phyloP scores from a whole-genome alignment of 30 jellyfish, hydroid and myxozoan species.

The Chironex yamaguchii region DNA sequence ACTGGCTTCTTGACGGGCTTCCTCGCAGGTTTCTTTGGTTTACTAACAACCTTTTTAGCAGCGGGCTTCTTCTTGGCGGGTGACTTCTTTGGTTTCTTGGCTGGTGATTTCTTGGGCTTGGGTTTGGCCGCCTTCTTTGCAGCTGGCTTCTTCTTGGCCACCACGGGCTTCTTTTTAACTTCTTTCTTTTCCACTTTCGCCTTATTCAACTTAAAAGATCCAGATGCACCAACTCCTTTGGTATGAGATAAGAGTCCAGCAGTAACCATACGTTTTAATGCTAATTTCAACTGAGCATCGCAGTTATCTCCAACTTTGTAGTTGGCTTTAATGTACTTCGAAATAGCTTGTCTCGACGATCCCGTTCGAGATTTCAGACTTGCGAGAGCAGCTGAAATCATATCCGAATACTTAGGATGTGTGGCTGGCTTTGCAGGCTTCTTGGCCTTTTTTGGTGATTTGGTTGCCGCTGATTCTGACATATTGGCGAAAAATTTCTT shows the following conservation, averaged over 20 bases:
- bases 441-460: too few species aligned
- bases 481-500: too few species aligned
- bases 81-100: too few species aligned
- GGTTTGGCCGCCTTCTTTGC: slow-evolving; percentile 8
- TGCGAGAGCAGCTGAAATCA: slow-evolving; percentile 56
- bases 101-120: too few species aligned
- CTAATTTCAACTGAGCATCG: slow-evolving; percentile 35
- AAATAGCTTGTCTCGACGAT: slow-evolving; percentile 52
- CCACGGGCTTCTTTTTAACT: slow-evolving; percentile 37
- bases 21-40: too few species aligned
- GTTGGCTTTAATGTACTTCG: slow-evolving; percentile 61
- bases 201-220: slow-evolving; percentile 45
- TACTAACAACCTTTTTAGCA: too few species aligned
- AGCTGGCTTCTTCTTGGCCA: slow-evolving; percentile 51
- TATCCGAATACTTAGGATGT: slow-evolving; percentile 59
- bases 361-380: slow-evolving; percentile 40
- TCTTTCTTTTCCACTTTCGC: slow-evolving; percentile 4
- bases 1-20: too few species aligned
- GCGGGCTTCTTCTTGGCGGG: too few species aligned
- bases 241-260: slow-evolving; percentile 23
- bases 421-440: slow-evolving; percentile 49
- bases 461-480: too few species aligned
- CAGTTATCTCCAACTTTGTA: slow-evolving; percentile 57
- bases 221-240: slow-evolving; percentile 67
- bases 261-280: slow-evolving; percentile 22